phyloP scores from a whole-genome alignment of 2,888 invertebrate genomes.

The Drosophila emarginata region DNA sequence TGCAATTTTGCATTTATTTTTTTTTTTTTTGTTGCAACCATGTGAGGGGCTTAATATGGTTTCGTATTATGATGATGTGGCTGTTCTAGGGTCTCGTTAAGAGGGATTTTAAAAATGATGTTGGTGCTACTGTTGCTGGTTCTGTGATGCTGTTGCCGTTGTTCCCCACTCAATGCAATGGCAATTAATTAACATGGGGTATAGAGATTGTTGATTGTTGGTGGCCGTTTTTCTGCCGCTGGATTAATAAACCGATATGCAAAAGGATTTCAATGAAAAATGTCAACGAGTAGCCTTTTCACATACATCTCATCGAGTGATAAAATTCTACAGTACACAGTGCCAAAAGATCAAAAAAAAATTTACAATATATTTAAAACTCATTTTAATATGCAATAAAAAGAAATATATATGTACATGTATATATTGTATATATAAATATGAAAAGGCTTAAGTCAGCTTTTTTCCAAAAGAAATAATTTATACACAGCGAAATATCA shows the following conservation, averaged over 20 bases:
- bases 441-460: background rate
- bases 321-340: background rate
- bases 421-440: too few relatives aligned
- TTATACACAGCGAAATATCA: too few relatives aligned
- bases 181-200: constrained; percentile 61
- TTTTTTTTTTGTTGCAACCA: background rate
- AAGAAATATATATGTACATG: too few relatives aligned
- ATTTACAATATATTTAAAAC: background rate
- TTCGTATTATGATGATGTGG: constrained; percentile 48
- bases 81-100: constrained; percentile 26
- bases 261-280: constrained; percentile 5
- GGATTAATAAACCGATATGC: constrained; percentile 4
- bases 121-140: background rate
- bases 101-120: constrained; percentile 35
- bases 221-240: background rate
- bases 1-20: background rate
- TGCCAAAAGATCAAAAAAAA: background rate
- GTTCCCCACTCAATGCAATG: constrained; percentile 45
- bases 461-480: background rate
- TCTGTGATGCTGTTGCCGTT: constrained; percentile 16
- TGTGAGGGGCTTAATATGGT: constrained; percentile 32
- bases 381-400: background rate
- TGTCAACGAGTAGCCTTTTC: background rate
- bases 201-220: constrained; percentile 37
- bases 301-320: background rate